Percentiles rank a stretch among this genome's conserved stretches.
Conservation (phyloP, 1,140 invertebrate species). For the Neomicropteryx cornuta region DNA sequence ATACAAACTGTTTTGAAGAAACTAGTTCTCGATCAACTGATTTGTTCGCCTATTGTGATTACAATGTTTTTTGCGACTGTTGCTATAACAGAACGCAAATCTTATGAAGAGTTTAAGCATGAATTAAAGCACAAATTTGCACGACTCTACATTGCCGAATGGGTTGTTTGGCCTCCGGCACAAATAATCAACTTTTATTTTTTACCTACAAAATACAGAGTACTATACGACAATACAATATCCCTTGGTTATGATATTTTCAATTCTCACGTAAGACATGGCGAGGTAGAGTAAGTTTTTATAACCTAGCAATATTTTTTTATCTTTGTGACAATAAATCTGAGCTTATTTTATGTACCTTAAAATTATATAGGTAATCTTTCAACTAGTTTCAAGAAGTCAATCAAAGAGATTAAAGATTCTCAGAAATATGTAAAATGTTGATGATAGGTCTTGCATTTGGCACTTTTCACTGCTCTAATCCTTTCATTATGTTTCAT, state of each 20-base stretch:
- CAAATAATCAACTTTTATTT: slow-evolving; percentile 68
- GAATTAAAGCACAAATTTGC: slow-evolving; percentile 66
- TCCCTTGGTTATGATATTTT: slow-evolving; percentile 82
- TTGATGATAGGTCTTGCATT: too few relatives aligned
- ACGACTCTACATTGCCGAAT: slow-evolving; percentile 66
- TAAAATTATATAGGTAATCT: too few relatives aligned
- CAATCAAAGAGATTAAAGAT: too few relatives aligned
- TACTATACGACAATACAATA: slow-evolving; percentile 79
- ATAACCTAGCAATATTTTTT: too few relatives aligned
- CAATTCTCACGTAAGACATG: slow-evolving; percentile 73
- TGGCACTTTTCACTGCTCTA: too few relatives aligned
- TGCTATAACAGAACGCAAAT: slow-evolving; percentile 54
- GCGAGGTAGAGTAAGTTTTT: too few relatives aligned
- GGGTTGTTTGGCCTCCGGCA: slow-evolving; percentile 69
- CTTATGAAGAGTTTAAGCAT: slow-evolving; percentile 44
- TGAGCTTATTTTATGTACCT: too few relatives aligned
- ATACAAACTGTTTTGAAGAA: slow-evolving; percentile 65
- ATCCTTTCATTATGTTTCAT: too few relatives aligned
- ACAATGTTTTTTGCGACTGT: slow-evolving; percentile 67
- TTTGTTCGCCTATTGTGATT: slow-evolving; percentile 76
- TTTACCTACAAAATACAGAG: slow-evolving; percentile 66
- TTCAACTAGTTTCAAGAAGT: too few relatives aligned
- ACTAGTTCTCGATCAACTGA: slow-evolving; percentile 72
- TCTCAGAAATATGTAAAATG: too few relatives aligned
- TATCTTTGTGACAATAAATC: too few relatives aligned